phyloP scores from a whole-genome alignment of 1,140 invertebrate species.

The Teleogryllus occipitalis region DNA sequence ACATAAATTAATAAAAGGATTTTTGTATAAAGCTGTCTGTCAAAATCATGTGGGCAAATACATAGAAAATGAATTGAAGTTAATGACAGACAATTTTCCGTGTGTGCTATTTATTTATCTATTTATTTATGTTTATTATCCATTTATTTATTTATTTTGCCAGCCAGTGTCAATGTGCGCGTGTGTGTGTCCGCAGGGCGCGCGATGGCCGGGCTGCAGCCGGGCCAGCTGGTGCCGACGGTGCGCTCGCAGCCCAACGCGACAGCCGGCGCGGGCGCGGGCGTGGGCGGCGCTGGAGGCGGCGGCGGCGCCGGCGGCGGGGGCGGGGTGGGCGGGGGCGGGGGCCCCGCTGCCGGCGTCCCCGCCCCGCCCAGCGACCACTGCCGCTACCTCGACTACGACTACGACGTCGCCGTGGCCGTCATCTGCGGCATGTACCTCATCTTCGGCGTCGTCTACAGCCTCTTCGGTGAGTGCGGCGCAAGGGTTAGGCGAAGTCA shows the following conservation, averaged over 20 bases:
- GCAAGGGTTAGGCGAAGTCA: not conserved
- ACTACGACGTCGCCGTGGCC: constrained; percentile 46
- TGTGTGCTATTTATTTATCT: no score
- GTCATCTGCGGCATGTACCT: constrained; percentile 49
- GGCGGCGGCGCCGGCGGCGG: not conserved
- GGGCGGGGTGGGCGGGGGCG: constrained; percentile 26
- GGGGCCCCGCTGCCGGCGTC: constrained; percentile 35
- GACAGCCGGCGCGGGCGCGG: no score
- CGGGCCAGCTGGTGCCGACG: constrained; percentile 20
- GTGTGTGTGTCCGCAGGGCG: not conserved
- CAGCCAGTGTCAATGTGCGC: not conserved
- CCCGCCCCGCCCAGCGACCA: constrained; percentile 22
- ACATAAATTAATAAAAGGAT: no score
- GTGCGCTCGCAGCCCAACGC: constrained; percentile 8
- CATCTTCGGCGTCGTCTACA: constrained; percentile 53
- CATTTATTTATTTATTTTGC: no score
- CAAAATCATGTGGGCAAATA: no score
- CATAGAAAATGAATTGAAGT: no score
- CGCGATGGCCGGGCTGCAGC: constrained; percentile 20
- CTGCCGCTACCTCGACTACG: constrained; percentile 35
- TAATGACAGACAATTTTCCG: no score
- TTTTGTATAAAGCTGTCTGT: no score
- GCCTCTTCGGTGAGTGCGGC: constrained; percentile 49
- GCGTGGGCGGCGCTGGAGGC: not conserved
- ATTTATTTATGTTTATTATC: no score